These are phyloP conservation scores for Xestia xanthographa DNA, from an alignment of 2,888 invertebrate species.

Conservation along the genomic window DNA sequence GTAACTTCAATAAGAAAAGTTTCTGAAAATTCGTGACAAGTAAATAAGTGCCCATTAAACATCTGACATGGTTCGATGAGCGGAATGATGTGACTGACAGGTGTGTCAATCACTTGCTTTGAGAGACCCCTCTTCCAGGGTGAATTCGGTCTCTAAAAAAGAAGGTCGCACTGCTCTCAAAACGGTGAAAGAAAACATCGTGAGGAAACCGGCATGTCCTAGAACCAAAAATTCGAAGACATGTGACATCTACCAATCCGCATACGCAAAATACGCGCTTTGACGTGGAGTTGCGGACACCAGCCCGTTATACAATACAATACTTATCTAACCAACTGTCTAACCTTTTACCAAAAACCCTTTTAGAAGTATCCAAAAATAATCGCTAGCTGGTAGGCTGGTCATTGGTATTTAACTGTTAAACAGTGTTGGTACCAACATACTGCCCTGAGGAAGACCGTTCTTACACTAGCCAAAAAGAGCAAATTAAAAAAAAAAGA, in stretches of 20 bases:
- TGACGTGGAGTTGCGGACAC: too few species aligned
- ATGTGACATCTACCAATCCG: too few species aligned
- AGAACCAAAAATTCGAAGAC: too few species aligned
- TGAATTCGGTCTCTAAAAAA: too few species aligned
- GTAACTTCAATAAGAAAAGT: neutral
- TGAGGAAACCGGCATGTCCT: too few species aligned
- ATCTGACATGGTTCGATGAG: conserved; percentile 6
- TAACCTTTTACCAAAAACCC: neutral
- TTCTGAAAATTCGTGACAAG: neutral
- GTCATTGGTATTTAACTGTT: neutral
- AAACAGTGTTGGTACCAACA: neutral
- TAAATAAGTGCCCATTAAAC: conserved; percentile 30
- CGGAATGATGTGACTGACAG: conserved; percentile 42
- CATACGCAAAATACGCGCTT: too few species aligned
- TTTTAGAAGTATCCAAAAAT: neutral
- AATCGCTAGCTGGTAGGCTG: neutral
- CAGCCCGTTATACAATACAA: too few species aligned
- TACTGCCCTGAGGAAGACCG: neutral
- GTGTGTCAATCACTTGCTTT: conserved; percentile 40
- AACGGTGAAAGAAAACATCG: too few species aligned
- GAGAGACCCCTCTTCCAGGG: too few species aligned
- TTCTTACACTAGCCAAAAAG: neutral
- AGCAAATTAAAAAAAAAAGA: neutral
- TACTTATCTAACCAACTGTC: neutral
- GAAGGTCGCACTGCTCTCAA: too few species aligned